A percentile compares a stretch with the other conserved stretches of the same genome.
Conservation (phyloP, 92 coral and sea anemone genomes). For the Chrysogorgia sp. region DNA sequence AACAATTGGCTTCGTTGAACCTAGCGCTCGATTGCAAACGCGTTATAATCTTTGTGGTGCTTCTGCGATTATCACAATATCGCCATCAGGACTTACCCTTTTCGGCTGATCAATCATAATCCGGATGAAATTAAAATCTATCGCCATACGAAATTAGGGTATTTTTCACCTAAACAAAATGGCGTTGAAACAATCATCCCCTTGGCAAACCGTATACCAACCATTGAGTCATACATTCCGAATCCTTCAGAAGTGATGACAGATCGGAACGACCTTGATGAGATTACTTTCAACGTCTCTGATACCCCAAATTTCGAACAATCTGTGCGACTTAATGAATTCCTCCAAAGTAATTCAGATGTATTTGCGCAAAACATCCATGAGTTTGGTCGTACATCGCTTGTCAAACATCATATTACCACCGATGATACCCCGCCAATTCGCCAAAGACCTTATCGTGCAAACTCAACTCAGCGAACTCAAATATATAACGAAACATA, state of each 20-base stretch:
- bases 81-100: slow-evolving; percentile 38
- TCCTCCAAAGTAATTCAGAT: background rate
- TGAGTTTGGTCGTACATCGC: background rate
- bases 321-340: background rate
- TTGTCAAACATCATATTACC: background rate
- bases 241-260: background rate
- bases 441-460: slow-evolving; percentile 59
- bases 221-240: background rate
- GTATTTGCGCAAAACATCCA: background rate
- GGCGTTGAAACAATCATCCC: slow-evolving; percentile 24
- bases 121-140: slow-evolving; percentile 42
- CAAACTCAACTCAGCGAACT: slow-evolving; percentile 49
- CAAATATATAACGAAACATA: slow-evolving; percentile 56
- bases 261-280: background rate
- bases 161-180: slow-evolving; percentile 3
- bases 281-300: background rate
- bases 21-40: slow-evolving; percentile 29
- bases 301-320: background rate
- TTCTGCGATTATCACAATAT: slow-evolving; percentile 39
- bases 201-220: background rate
- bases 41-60: slow-evolving; percentile 40
- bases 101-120: slow-evolving; percentile 50
- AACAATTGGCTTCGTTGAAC: slow-evolving; percentile 40
- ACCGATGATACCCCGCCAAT: slow-evolving; percentile 63
- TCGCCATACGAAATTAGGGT: slow-evolving; percentile 42